Base-by-base conservation (phyloP, 2,113 vertebrate genomes). In the Rynchops niger region DNA sequence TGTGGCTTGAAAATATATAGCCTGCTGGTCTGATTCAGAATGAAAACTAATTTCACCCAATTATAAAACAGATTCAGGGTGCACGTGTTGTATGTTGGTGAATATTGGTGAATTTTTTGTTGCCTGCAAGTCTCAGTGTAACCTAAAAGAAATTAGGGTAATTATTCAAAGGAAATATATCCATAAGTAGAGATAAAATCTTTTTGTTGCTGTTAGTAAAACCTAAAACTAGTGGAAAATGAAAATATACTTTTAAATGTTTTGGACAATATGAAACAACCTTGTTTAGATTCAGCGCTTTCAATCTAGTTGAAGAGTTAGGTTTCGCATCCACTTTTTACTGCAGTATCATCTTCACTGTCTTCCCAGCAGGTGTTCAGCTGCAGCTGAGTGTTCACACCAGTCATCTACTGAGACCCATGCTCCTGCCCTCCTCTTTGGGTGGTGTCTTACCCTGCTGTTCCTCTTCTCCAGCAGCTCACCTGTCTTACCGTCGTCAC, bases 401-500 rank as follows among this genome's bases (percentile, higher is more conserved):
- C 19, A 38, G 45, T 25, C 13, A n/a, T 38, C 34, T 73, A 27
- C 34, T 40, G 55, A 84, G 34, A 43, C 11, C 40, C 12, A 3
- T 9, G 14, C 73, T 81, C 38, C 34, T 84, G 40, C 69, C 43
- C 23, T 4, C 13, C 25, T 72, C 52, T 56, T 77, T 16, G 56
- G 36, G 25, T 45, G 17, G 8, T 65, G 18, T 43, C 55, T 80
- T n/a, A 32, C 7, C 8, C 30, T 47, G 15, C 19, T 7, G 2
- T 80, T 88, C 27, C 56, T 62, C 55, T 77, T 58, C 34, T 86
- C 47, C n/a, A 59, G 30, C 49, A n/a, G 16, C 43, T 56, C 25
- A 43, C 18, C 40, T 16, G 12, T 62, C n/a, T 71, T 56, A 12
- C 23, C 3, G 0, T 12, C 20, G 42, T 53, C 4, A 0, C 4